Conservation (phyloP, 2,113 vertebrate species). For the Oceanodroma tethys region DNA sequence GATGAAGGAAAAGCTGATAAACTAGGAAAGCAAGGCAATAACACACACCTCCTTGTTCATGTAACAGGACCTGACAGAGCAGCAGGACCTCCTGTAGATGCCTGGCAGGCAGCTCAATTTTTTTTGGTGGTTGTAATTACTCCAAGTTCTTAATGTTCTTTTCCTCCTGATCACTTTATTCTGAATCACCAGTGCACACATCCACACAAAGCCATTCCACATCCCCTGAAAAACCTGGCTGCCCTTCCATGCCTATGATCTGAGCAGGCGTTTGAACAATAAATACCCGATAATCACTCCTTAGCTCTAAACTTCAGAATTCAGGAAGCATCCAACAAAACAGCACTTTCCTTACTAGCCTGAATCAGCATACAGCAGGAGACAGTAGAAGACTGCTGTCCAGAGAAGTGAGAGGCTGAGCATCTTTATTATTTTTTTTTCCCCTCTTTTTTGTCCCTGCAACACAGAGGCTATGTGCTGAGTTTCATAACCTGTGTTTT, state of each 20-base stretch:
- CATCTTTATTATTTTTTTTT: neutral
- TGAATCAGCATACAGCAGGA: neutral
- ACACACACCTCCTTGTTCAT: neutral
- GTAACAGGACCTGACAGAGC: neutral
- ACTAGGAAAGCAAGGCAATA: neutral
- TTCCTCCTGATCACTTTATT: neutral
- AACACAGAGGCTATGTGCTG: neutral
- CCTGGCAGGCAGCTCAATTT: neutral
- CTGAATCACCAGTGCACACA: neutral
- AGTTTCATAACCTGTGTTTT: neutral
- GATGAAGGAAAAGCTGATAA: neutral
- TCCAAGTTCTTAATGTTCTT: constrained; percentile 4
- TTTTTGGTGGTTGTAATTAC: neutral
- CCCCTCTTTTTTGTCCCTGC: neutral
- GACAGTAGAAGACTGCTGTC: neutral
- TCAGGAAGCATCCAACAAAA: neutral
- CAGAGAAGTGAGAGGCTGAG: neutral
- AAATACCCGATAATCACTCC: neutral
- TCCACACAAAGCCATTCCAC: neutral
- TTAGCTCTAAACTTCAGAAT: neutral
- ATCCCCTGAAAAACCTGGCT: neutral
- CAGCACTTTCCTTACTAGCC: neutral
- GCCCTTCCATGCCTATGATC: neutral
- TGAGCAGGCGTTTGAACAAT: neutral
- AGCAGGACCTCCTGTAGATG: neutral